Evolutionary conservation across 2,113 vertebrate species (phyloP), one percentile per base, ranked within the genome.

Genomic region (Rhinogobius similis): DNA sequence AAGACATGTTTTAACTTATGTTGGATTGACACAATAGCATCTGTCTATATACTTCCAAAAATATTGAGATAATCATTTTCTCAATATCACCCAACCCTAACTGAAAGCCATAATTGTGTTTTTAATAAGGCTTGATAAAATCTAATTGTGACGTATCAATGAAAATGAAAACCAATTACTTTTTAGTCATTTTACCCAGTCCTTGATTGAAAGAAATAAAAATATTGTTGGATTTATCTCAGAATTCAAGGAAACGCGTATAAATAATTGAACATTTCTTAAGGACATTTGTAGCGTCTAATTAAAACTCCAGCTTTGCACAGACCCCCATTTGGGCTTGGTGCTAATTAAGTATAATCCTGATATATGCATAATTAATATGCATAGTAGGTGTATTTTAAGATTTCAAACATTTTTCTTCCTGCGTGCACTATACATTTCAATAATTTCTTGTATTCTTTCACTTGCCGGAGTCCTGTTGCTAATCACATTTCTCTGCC

Each of bases 351-450:
- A 1, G 23, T 1, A 1, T 4, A 71, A 63, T 58, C 29, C 41
- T 43, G 29, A 52, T 43, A 70, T 77, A 21, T 32, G 58, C 44
- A 81, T 79, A 79, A 77, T 87, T 86, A 29, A 80, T 82, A 71
- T 76, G 53, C 56, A 79, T 61, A 70, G 58, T 69, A 21, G 39
- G 65, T 72, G 82, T 70, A 73, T 70, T 68, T 59, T 70, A 81
- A 69, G 32, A 8, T 20, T 70, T 70, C 39, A 12, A 16, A 14
- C n/a, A 32, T 8, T 77, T 62, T 6, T 55, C 52, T 55, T 5
- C 14, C 24, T 36, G 16, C 1, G 16, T 2, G 20, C 18, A 18
- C 18, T 62, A 26, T 24, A 23, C 61, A 41, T 75, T 53, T 9
- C 10, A 62, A 62, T 70, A 5, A 63, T 43, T 65, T 67, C 6